phyloP scores from a whole-genome alignment of 2,888 invertebrate species.

The Trachelus iudaicus region DNA sequence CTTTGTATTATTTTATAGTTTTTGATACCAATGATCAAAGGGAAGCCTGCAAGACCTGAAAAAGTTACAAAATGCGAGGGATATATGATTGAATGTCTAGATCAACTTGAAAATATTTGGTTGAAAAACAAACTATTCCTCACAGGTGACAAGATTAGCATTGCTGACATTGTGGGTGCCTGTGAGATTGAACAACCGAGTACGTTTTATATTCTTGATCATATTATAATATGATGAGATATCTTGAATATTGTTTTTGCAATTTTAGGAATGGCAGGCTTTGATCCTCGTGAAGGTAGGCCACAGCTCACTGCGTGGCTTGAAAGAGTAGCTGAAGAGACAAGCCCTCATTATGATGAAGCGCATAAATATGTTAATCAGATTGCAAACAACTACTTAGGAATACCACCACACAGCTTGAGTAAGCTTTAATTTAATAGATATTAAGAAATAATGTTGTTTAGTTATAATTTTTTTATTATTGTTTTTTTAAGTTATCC shows the following conservation, averaged over 20 bases:
- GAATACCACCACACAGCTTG: background rate
- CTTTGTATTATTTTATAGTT: conserved; percentile 34
- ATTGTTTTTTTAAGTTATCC: too few relatives aligned
- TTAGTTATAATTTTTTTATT: too few relatives aligned
- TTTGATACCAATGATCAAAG: conserved; percentile 67
- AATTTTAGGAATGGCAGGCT: conserved; percentile 74
- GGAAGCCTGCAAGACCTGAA: conserved; percentile 63
- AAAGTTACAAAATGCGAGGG: conserved; percentile 60
- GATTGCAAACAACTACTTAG: conserved; percentile 60
- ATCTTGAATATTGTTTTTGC: conserved; percentile 10
- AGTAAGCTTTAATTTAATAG: conserved; percentile 20
- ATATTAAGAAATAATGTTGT: too few relatives aligned
- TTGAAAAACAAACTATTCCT: conserved; percentile 70
- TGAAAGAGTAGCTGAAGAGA: conserved; percentile 71
- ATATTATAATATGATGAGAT: conserved; percentile 13
- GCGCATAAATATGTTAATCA: conserved; percentile 72
- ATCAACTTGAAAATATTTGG: conserved; percentile 72
- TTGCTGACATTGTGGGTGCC: conserved; percentile 81
- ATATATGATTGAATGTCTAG: conserved; percentile 71
- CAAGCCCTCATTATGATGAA: conserved; percentile 75
- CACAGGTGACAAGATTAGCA: conserved; percentile 72
- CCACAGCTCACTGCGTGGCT: conserved; percentile 75
- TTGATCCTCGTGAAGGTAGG: conserved; percentile 72
- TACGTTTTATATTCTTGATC: conserved; percentile 60
- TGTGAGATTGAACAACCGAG: conserved; percentile 84